Evolutionary conservation across 1,140 invertebrate species (phyloP), one percentile per base, ranked within the genome.

Genomic region (Pollicipes pollicipes): DNA sequence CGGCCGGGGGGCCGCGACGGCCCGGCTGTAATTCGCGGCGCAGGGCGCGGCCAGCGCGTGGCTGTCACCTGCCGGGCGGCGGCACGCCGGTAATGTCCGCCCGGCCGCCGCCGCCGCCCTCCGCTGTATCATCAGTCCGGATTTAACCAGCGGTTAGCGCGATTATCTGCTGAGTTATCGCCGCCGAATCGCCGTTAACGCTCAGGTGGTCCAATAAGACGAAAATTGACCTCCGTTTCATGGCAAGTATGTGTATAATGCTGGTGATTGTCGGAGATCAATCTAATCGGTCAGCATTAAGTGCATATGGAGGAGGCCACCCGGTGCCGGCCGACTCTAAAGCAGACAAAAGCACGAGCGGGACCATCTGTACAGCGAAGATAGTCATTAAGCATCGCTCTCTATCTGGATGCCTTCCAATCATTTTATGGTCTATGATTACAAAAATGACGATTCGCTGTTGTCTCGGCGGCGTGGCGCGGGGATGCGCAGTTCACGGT

Each of bases 391-490:
- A 58, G 45, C 45, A 58, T 58, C 45, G 45, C 45, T 6, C 45
- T 58, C 45, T 58, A 58, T 58, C 8, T 21, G 45, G 24, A 58
- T 21, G 45, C 24, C 45, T 58, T 21, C 45, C 45, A 58, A 58
- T 58, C 45, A 58, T 58, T 58, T 58, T 58, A 58, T 58, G 45
- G 45, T 58, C 45, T 58, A 58, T 58, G 45, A 58, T 58, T 58
- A 58, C 45, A 58, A 21, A 58, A 21, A 21, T 3, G 13, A 10
- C 45, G 21, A 24, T 58, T 58, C 13, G 13, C 13, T 6, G 8
- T 21, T 3, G 45, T 21, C 2, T 21, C 45, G 16, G 32, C 32
- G 32, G 45, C 45, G 45, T 58, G 6, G 45, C 21, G 2, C 45
- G 45, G 13, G 24, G 45, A 58, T 2, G 10, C 2, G 6, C 45